Percentiles rank a stretch among this genome's conserved stretches.
Conservation (phyloP, 1,140 invertebrate species). For the Pteromalus puparum region DNA sequence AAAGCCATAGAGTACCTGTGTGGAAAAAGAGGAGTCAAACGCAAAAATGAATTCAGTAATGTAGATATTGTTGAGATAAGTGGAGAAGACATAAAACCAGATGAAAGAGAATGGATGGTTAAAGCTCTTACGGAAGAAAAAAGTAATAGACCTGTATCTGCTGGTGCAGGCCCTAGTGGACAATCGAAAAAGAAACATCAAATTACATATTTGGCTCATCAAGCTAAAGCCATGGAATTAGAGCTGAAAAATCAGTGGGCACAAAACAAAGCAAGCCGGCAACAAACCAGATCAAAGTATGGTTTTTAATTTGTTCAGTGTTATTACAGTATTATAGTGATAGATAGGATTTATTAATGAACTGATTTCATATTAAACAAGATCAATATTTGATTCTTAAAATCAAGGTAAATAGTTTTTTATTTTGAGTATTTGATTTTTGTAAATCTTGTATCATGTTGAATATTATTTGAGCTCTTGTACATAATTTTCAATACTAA, state of each 20-base stretch:
- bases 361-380: neutral
- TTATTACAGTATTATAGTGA: neutral
- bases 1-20: slow-evolving; percentile 73
- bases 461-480: neutral
- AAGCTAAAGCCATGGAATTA: slow-evolving; percentile 95
- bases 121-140: slow-evolving; percentile 88
- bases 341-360: neutral
- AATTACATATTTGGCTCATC: slow-evolving; percentile 95
- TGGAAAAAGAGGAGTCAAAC: slow-evolving; percentile 73
- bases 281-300: slow-evolving; percentile 92
- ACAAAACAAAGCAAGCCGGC: slow-evolving; percentile 86
- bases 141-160: slow-evolving; percentile 72
- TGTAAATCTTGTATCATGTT: neutral
- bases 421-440: neutral
- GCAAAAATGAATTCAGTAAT: slow-evolving; percentile 74
- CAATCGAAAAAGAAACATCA: slow-evolving; percentile 87
- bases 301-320: slow-evolving; percentile 80
- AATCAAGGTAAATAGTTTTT: neutral
- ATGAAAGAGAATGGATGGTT: slow-evolving; percentile 87
- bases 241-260: slow-evolving; percentile 97
- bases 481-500: neutral
- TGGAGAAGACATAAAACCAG: slow-evolving; percentile 87
- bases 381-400: neutral
- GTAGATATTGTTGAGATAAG: slow-evolving; percentile 88
- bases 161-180: slow-evolving; percentile 66